Evolutionary conservation across 2,113 vertebrate genomes (phyloP), one percentile per base, ranked within the genome.

Genomic region (Mirounga angustirostris): DNA sequence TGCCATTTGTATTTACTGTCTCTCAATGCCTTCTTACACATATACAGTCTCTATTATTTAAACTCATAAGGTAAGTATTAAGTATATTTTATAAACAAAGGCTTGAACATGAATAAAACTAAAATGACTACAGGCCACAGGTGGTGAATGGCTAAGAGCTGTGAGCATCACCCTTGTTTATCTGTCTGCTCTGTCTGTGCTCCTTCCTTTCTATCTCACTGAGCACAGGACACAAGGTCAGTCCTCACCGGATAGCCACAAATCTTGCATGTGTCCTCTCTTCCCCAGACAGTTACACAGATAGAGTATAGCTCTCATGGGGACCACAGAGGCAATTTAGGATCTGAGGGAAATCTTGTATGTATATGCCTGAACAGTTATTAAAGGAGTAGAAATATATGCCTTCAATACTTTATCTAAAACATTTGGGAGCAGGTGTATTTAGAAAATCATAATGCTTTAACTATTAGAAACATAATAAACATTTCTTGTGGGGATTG

Each of bases 241-340:
- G 15, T 13, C 22, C 8, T 16, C 22, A 40, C 16, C 4, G 16
- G 5, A 24, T 4, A 56, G 24, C 2, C 1, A 4, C 1, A 2
- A 7, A 50, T 33, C n/a, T 18, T 12, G 24, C 19, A 15, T 3
- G 11, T 12, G 22, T 36, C 5, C 8, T 21, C n/a, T 46, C 22
- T 80, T 36, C 7, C 5, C 21, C 33, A 69, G 0, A 5, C 7
- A 16, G 26, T 40, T 24, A 74, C 74, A 22, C 33, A 33, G 3
- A 30, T 11, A 65, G 16, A 79, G 1, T 43, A 5, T 4, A 8
- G 26, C 36, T 78, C 7, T 76, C 30, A 2, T 2, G 4, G 15
- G 7, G 80, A 58, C 2, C 21, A n/a, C 26, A 61, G 4, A 43
- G 26, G 18, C 5, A n/a, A 56, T 7, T 5, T 43, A 67, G 28